phyloP scores from a whole-genome alignment of 2,113 vertebrate genomes.

The Kryptolebias marmoratus region DNA sequence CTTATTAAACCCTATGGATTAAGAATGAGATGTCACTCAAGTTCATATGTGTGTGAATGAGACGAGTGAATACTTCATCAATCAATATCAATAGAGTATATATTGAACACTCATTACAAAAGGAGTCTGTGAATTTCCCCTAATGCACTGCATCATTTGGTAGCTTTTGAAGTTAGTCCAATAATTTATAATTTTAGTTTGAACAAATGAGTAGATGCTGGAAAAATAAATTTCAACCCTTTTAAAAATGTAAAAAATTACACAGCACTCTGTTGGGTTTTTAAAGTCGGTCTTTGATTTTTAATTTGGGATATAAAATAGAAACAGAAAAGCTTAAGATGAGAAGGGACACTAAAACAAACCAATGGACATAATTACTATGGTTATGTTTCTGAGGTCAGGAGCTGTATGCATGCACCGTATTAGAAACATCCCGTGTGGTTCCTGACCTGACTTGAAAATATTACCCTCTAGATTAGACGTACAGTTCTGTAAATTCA shows the following conservation, averaged over 20 bases:
- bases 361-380: neutral
- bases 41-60: too few species aligned
- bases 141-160: too few species aligned
- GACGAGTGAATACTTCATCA: too few species aligned
- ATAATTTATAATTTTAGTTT: too few species aligned
- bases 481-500: too few species aligned
- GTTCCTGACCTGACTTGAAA: slow-evolving; percentile 13
- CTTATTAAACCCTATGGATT: too few species aligned
- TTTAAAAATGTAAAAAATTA: slow-evolving; percentile 24
- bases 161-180: too few species aligned
- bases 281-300: neutral
- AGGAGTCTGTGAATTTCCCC: too few species aligned
- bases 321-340: neutral
- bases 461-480: neutral
- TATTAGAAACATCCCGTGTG: neutral
- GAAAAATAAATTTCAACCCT: neutral
- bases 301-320: slow-evolving; percentile 8
- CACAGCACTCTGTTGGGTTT: slow-evolving; percentile 8
- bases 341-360: neutral
- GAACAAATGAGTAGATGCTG: too few species aligned
- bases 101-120: neutral
- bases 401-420: too few species aligned
- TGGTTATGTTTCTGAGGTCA: neutral
- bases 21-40: too few species aligned
- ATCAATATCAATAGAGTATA: neutral